A percentile compares a stretch with the other conserved stretches of the same genome.
These are phyloP conservation scores for Melitaea athalia DNA, from an alignment of 2,888 invertebrate genomes.

Conservation along the genomic window DNA sequence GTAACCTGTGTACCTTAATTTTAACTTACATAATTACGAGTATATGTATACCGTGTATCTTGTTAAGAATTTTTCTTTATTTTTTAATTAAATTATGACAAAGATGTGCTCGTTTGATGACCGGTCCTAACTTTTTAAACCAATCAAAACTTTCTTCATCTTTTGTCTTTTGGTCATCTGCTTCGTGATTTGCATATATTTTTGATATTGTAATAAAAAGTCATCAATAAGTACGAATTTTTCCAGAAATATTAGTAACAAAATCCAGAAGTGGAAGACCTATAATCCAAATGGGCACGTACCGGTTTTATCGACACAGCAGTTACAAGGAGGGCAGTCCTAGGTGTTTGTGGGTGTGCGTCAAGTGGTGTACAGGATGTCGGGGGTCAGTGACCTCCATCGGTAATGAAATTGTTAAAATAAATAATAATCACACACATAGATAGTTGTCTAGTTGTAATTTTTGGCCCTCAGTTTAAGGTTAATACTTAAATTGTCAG, in stretches of 20 bases:
- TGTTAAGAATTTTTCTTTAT: no score
- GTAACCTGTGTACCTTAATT: no score
- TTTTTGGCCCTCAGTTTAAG: no score
- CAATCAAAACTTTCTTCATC: no score
- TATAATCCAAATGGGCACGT: conserved; percentile 48
- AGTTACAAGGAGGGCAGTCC: conserved; percentile 50
- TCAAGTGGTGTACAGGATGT: conserved; percentile 46
- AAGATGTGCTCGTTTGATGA: no score
- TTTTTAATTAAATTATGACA: no score
- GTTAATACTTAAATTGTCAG: no score
- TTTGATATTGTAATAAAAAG: background rate
- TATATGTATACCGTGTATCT: no score
- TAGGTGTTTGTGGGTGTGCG: conserved; percentile 55
- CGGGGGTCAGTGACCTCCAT: conserved; percentile 42
- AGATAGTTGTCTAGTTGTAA: conserved; percentile 11
- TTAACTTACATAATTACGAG: no score
- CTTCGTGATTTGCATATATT: background rate
- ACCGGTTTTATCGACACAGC: conserved; percentile 57
- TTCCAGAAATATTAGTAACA: conserved; percentile 35
- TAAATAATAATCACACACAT: conserved; percentile 48
- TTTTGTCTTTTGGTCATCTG: no score
- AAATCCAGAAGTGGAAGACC: conserved; percentile 50
- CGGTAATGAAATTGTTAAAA: conserved; percentile 41
- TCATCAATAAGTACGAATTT: background rate
- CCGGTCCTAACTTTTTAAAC: no score